Conservation (phyloP, 2,888 invertebrate species). For the Hypomecis atomaria region DNA sequence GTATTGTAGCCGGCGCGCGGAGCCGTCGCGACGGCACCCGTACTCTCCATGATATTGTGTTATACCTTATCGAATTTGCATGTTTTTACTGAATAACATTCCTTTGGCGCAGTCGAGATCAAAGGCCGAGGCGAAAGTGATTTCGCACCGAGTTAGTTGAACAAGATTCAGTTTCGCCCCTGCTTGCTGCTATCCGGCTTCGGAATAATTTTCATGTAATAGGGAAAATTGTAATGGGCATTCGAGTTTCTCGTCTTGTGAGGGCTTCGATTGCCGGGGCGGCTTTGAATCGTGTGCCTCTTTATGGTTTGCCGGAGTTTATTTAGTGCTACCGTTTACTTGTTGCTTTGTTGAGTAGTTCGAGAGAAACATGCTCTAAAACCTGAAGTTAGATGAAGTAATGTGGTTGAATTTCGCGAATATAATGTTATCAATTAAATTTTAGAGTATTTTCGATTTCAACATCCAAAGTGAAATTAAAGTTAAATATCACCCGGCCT, state of each 20-base stretch:
- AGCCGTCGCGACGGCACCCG: slow-evolving; percentile 57
- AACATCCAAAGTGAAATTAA: no score
- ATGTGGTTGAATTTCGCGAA: no score
- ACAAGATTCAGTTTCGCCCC: slow-evolving; percentile 80
- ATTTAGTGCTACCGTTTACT: slow-evolving; percentile 17
- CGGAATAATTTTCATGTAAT: slow-evolving; percentile 82
- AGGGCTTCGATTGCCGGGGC: slow-evolving; percentile 33
- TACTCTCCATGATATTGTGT: slow-evolving; percentile 79
- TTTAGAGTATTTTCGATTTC: no score
- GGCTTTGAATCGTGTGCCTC: slow-evolving; percentile 22
- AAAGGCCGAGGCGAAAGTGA: slow-evolving; percentile 82
- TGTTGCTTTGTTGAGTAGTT: not conserved
- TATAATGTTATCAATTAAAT: no score
- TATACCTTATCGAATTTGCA: slow-evolving; percentile 85
- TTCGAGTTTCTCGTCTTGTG: slow-evolving; percentile 65
- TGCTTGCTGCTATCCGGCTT: slow-evolving; percentile 64
- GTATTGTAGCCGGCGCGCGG: slow-evolving; percentile 54
- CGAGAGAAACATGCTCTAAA: no score
- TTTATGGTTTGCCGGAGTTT: slow-evolving; percentile 3
- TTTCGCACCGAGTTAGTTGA: slow-evolving; percentile 84
- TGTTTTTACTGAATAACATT: slow-evolving; percentile 85
- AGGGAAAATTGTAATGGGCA: slow-evolving; percentile 80
- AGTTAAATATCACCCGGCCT: no score
- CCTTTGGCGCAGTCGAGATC: slow-evolving; percentile 83
- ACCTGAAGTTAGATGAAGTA: no score